These are phyloP conservation scores for Platycheirus rosarum DNA, from an alignment of 2,888 invertebrate species.

Conservation along the genomic window DNA sequence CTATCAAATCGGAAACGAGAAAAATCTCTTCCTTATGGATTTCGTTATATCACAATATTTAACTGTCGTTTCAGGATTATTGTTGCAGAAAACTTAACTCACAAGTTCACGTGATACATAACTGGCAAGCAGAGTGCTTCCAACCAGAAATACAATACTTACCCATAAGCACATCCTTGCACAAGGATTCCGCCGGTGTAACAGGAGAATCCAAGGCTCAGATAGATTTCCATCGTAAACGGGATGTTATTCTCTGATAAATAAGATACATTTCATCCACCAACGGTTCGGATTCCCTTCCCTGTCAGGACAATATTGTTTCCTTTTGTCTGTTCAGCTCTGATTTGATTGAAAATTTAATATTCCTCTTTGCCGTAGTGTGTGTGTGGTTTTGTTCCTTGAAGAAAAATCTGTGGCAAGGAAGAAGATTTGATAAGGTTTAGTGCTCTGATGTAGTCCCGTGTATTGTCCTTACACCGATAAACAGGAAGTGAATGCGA, in stretches of 20 bases:
- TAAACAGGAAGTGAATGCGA: background rate
- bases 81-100: no score
- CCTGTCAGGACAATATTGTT: constrained; percentile 31
- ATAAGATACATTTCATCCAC: constrained; percentile 17
- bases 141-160: no score
- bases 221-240: constrained; percentile 23
- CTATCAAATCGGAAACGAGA: no score
- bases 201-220: constrained; percentile 8
- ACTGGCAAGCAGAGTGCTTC: no score
- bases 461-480: background rate
- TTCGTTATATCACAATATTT: no score
- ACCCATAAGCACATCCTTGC: background rate
- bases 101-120: no score
- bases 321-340: constrained; percentile 12
- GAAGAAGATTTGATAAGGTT: background rate
- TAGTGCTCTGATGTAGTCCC: background rate
- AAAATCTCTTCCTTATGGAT: no score
- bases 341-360: constrained; percentile 35
- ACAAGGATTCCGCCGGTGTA: constrained; percentile 1
- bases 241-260: background rate
- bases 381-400: constrained; percentile 3
- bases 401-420: constrained; percentile 11
- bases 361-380: background rate
- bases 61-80: no score
- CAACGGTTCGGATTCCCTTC: background rate